phyloP scores from a whole-genome alignment of 2,113 vertebrate species.

The Danionella cerebrum region DNA sequence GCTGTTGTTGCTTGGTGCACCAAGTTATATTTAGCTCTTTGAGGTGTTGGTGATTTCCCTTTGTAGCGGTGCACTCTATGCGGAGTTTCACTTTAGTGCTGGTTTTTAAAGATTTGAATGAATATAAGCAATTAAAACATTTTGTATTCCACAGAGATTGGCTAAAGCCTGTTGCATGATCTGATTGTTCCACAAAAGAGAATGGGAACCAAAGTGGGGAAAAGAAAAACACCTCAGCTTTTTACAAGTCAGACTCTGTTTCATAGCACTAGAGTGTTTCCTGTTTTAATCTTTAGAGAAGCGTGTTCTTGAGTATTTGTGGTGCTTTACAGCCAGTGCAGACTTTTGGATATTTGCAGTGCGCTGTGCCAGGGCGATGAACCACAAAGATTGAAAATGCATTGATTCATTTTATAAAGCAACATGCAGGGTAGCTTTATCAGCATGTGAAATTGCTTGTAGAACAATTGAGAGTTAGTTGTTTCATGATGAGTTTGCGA shows the following conservation, averaged over 20 bases:
- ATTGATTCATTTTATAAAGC: background rate
- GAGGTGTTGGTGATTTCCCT: slow-evolving; percentile 36
- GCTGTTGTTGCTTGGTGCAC: background rate
- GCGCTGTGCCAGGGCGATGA: background rate
- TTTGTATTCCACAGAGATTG: too few relatives aligned
- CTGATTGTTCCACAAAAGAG: too few relatives aligned
- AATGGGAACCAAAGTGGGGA: slow-evolving; percentile 13
- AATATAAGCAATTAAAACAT: too few relatives aligned
- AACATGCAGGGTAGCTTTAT: background rate
- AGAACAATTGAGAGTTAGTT: too few relatives aligned
- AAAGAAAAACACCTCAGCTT: slow-evolving; percentile 17
- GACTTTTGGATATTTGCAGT: too few relatives aligned
- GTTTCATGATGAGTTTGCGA: too few relatives aligned
- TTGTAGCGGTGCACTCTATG: background rate
- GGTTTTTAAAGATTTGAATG: background rate
- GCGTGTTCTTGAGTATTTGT: background rate
- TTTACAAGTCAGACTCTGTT: background rate
- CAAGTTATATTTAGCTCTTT: slow-evolving; percentile 25
- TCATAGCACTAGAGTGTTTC: slow-evolving; percentile 13
- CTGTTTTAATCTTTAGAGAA: slow-evolving; percentile 29
- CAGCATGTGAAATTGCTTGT: too few relatives aligned
- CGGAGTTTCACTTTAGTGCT: slow-evolving; percentile 24
- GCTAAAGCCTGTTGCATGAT: slow-evolving; percentile 21
- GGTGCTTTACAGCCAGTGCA: background rate
- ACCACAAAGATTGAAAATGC: background rate